Conservation (phyloP, 1,140 invertebrate genomes). For the Solenopsis fugax region DNA sequence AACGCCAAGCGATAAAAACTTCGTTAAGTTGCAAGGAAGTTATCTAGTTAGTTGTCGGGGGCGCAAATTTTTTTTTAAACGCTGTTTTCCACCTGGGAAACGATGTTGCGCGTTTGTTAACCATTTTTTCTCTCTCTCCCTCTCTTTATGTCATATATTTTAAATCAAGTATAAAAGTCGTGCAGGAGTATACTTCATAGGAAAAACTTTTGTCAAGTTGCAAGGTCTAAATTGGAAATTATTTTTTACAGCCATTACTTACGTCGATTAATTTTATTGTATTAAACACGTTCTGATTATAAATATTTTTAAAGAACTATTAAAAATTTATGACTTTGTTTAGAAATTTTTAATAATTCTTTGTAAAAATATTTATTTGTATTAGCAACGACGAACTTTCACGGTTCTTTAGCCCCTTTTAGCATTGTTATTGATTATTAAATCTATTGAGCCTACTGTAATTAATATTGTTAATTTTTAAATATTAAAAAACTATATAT, state of each 20-base stretch:
- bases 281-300: neutral
- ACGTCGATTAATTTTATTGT: neutral
- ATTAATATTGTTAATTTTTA: too few relatives aligned
- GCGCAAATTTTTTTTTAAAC: neutral
- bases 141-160: neutral
- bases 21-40: neutral
- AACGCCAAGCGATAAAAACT: neutral
- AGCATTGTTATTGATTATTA: too few relatives aligned
- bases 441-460: too few relatives aligned
- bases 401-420: too few relatives aligned
- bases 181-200: neutral
- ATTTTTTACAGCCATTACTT: neutral
- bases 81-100: neutral
- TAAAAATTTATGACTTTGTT: neutral
- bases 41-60: neutral
- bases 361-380: too few relatives aligned
- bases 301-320: neutral
- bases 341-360: too few relatives aligned
- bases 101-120: neutral
- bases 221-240: neutral
- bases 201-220: constrained; percentile 1
- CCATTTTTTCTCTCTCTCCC: neutral
- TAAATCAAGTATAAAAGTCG: neutral
- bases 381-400: too few relatives aligned
- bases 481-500: too few relatives aligned